These are phyloP conservation scores for Tympanoctomys barrerae DNA, from an alignment of 2,797 vertebrate species.

Conservation along the genomic window DNA sequence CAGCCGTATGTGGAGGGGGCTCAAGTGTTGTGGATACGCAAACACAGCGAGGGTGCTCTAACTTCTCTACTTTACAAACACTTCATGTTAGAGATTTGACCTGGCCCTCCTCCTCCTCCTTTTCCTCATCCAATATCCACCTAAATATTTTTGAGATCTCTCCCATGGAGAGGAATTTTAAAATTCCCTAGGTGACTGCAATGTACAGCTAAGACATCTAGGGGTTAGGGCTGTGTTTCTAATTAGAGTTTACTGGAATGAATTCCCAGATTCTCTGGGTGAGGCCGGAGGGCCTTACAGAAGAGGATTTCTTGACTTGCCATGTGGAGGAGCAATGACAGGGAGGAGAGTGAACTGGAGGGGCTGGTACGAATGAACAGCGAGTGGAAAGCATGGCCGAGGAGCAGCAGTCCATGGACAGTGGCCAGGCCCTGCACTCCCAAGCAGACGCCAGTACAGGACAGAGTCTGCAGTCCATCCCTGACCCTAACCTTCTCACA, in stretches of 20 bases:
- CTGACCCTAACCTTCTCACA: not conserved
- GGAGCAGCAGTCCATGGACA: fast-evolving
- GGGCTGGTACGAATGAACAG: not conserved
- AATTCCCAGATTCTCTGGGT: not conserved
- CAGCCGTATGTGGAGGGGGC: not conserved
- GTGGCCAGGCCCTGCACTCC: not conserved
- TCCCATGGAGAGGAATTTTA: not conserved
- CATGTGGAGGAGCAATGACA: not conserved
- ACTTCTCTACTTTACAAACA: slow-evolving; percentile 2
- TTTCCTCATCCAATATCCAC: not conserved
- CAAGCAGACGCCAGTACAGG: not conserved
- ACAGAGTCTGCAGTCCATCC: not conserved
- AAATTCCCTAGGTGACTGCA: not conserved
- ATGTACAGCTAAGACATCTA: not conserved
- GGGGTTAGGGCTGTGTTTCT: not conserved
- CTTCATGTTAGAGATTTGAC: not conserved
- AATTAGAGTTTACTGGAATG: not conserved
- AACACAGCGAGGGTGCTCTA: not conserved
- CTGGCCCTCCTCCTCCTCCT: no score
- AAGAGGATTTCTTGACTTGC: not conserved
- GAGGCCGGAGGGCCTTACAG: not conserved
- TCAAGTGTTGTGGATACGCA: not conserved
- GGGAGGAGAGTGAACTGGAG: not conserved
- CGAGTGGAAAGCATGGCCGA: not conserved
- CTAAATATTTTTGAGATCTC: not conserved